Conservation (phyloP, 2,113 vertebrate genomes). For the Pleuronectes platessa region DNA sequence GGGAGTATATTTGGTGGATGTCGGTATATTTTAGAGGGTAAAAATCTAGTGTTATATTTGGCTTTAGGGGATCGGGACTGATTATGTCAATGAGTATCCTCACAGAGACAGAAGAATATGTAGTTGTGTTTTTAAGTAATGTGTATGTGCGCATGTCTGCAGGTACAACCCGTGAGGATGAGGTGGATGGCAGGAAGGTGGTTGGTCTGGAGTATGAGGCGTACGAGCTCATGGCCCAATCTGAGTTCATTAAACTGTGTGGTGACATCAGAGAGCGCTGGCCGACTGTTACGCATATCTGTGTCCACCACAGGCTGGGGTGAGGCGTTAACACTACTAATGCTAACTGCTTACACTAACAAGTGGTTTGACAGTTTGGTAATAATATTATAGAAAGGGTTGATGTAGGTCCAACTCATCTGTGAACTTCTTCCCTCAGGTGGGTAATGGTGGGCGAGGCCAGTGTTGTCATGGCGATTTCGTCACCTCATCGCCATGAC, state of each 20-base stretch:
- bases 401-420: neutral
- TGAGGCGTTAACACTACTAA: conserved; percentile 51
- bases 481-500: conserved; percentile 89
- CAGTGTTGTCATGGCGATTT: conserved; percentile 90
- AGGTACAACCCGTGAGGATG: conserved; percentile 91
- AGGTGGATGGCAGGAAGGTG: conserved; percentile 88
- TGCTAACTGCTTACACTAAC: neutral
- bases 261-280: conserved; percentile 85
- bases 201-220: conserved; percentile 92
- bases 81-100: neutral
- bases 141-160: neutral
- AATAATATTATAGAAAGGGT: neutral
- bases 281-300: conserved; percentile 87
- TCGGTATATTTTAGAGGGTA: too few species aligned
- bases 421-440: conserved; percentile 28
- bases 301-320: conserved; percentile 92
- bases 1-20: too few species aligned
- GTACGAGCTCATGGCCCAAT: conserved; percentile 90
- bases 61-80: neutral
- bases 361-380: neutral
- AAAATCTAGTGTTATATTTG: too few species aligned
- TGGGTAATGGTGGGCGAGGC: conserved; percentile 90
- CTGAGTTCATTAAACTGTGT: conserved; percentile 89
- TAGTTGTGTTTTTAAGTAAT: neutral
- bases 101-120: neutral